Conservation (phyloP, 2,888 invertebrate species). For the Pammene aurita region DNA sequence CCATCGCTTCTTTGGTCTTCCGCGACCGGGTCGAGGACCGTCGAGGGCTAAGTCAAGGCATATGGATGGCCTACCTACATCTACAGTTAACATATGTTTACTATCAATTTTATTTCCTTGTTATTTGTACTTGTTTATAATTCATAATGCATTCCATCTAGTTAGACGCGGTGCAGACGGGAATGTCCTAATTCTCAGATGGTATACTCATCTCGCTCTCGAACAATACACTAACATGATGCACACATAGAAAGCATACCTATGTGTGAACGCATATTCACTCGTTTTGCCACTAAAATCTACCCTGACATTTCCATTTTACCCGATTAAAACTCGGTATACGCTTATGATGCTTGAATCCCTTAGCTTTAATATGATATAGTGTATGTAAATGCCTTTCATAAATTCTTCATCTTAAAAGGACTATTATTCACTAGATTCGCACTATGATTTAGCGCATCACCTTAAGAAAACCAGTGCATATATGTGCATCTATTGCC, state of each 20-base stretch:
- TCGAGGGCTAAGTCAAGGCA: no score
- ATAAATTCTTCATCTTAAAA: conserved; percentile 52
- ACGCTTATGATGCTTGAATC: conserved; percentile 38
- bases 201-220: conserved; percentile 76
- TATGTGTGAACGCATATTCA: conserved; percentile 49
- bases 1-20: no score
- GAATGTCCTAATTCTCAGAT: conserved; percentile 76
- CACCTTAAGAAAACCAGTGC: background rate
- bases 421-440: background rate
- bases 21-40: no score
- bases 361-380: conserved; percentile 28
- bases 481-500: background rate
- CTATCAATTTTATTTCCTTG: background rate
- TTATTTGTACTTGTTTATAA: conserved; percentile 42
- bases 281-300: conserved; percentile 26
- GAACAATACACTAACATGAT: conserved; percentile 58
- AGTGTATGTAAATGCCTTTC: conserved; percentile 52
- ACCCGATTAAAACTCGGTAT: conserved; percentile 17
- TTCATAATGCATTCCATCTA: conserved; percentile 59
- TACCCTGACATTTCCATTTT: conserved; percentile 20
- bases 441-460: background rate
- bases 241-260: conserved; percentile 53
- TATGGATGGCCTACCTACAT: no score
- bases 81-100: background rate
- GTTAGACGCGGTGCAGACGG: conserved; percentile 70